These are phyloP conservation scores for Gouania willdenowi DNA, from an alignment of 2,797 vertebrate species.

Conservation along the genomic window DNA sequence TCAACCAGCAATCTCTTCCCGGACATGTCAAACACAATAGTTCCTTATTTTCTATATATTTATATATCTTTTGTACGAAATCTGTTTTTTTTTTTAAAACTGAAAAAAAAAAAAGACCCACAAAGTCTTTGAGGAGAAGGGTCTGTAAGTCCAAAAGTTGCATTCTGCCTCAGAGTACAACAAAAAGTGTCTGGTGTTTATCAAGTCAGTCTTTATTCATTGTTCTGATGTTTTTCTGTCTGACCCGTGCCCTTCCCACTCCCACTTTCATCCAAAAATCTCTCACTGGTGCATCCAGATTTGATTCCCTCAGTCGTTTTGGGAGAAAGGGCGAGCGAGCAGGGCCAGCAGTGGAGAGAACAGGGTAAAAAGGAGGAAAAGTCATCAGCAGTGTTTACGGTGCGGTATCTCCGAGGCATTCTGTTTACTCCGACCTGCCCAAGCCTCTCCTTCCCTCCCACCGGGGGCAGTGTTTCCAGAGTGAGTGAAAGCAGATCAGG, in stretches of 20 bases:
- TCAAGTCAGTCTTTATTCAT: constrained; percentile 48
- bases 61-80: constrained; percentile 79
- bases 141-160: constrained; percentile 55
- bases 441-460: constrained; percentile 23
- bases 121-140: constrained; percentile 58
- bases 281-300: constrained; percentile 19
- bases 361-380: constrained; percentile 27
- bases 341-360: constrained; percentile 18
- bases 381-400: constrained; percentile 64
- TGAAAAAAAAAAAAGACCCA: constrained; percentile 69
- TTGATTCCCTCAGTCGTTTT: constrained; percentile 34
- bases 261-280: constrained; percentile 19
- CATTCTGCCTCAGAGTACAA: constrained; percentile 54
- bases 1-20: constrained; percentile 50
- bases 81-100: constrained; percentile 62
- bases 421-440: constrained; percentile 14
- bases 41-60: constrained; percentile 77
- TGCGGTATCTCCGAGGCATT: constrained; percentile 45
- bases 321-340: constrained; percentile 21
- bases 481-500: constrained; percentile 43
- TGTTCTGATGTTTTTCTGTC: constrained; percentile 32
- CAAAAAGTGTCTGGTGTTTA: constrained; percentile 64
- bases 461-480: constrained; percentile 33
- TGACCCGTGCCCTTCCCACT: constrained; percentile 9
- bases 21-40: constrained; percentile 70